Evolutionary conservation across 2,888 invertebrate genomes (phyloP).

Genomic region (Barypeithes pellucidus): DNA sequence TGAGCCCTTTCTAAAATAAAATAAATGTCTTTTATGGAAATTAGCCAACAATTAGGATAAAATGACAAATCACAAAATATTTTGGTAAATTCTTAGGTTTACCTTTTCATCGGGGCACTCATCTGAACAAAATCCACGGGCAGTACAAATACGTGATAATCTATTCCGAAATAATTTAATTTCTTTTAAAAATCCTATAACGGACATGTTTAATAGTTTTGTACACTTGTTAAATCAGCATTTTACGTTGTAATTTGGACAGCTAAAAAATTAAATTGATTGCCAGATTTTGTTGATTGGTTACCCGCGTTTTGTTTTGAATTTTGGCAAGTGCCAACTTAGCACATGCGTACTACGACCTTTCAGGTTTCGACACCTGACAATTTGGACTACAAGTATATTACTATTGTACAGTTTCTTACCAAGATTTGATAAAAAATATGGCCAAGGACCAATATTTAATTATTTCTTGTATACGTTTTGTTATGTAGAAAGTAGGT

Average conservation of each 20-base stretch:
- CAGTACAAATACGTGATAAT: slow-evolving; percentile 37
- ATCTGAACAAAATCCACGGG: slow-evolving; percentile 49
- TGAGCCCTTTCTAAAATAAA: slow-evolving; percentile 72
- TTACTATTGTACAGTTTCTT: neutral
- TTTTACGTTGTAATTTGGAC: slow-evolving; percentile 55
- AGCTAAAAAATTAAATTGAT: slow-evolving; percentile 47
- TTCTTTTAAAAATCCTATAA: slow-evolving; percentile 45
- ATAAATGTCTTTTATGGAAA: neutral
- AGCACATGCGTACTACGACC: slow-evolving; percentile 28
- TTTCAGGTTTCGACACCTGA: neutral
- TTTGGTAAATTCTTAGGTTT: slow-evolving; percentile 16
- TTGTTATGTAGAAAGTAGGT: neutral
- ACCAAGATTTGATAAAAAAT: too few species aligned
- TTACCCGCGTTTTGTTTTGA: slow-evolving; percentile 51
- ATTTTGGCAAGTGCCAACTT: slow-evolving; percentile 41
- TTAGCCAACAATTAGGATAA: neutral
- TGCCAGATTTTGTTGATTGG: slow-evolving; percentile 48
- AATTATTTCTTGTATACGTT: neutral
- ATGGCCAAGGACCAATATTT: too few species aligned
- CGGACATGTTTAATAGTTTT: slow-evolving; percentile 50
- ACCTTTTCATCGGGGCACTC: slow-evolving; percentile 54
- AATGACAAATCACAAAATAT: neutral
- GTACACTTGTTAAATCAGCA: slow-evolving; percentile 47
- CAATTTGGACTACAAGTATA: neutral
- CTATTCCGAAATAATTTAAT: slow-evolving; percentile 34